phyloP scores from a whole-genome alignment of 2,113 vertebrate genomes.

The Clarias magur region DNA sequence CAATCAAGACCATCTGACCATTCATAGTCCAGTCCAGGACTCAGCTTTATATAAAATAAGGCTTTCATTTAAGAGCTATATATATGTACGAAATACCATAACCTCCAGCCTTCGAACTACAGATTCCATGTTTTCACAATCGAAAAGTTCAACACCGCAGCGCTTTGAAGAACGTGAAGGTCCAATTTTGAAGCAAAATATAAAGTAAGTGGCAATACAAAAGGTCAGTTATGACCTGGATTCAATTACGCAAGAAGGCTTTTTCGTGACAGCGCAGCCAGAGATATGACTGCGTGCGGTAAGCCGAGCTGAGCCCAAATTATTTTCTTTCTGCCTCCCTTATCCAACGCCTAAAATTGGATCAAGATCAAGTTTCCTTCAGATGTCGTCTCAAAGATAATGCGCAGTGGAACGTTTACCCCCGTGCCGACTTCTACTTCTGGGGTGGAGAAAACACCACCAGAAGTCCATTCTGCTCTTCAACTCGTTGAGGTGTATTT shows the following conservation, averaged over 20 bases:
- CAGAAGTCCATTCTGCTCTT: background rate
- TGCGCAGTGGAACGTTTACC: slow-evolving; percentile 23
- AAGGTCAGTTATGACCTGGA: slow-evolving; percentile 49
- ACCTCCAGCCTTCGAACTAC: background rate
- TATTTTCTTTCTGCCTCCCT: slow-evolving; percentile 17
- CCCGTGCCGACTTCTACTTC: background rate
- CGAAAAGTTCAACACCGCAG: slow-evolving; percentile 10
- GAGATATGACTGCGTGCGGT: slow-evolving; percentile 9
- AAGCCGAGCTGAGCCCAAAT: slow-evolving; percentile 15
- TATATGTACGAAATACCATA: background rate
- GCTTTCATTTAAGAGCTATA: background rate
- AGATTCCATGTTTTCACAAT: slow-evolving; percentile 37
- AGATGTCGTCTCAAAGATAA: slow-evolving; percentile 41
- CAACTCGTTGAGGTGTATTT: background rate
- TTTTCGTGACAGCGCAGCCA: slow-evolving; percentile 20
- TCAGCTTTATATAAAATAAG: slow-evolving; percentile 8
- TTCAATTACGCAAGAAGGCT: slow-evolving; percentile 40
- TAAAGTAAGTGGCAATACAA: slow-evolving; percentile 43
- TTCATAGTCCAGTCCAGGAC: background rate
- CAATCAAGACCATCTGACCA: background rate
- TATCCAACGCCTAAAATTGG: slow-evolving; percentile 36
- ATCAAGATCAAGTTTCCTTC: slow-evolving; percentile 35
- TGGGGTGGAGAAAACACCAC: too few relatives aligned
- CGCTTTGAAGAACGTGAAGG: slow-evolving; percentile 26
- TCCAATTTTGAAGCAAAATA: slow-evolving; percentile 39